Evolutionary conservation across 2,113 vertebrate genomes (phyloP).

Genomic region (Dissostichus mawsoni): DNA sequence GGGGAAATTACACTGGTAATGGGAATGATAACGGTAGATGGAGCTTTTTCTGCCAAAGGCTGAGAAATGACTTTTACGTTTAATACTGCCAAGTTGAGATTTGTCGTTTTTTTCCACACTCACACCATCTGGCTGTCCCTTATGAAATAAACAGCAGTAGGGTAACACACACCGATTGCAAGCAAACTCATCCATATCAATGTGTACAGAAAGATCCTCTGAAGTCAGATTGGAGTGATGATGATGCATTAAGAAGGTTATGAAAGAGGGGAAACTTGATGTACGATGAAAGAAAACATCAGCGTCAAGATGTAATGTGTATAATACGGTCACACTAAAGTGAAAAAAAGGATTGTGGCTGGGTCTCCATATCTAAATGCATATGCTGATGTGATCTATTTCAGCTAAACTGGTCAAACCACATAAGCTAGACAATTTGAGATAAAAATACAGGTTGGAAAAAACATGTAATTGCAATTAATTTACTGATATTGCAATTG

Average conservation of each 20-base stretch:
- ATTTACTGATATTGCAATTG: too few species aligned
- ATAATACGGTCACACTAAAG: background rate
- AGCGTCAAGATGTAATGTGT: background rate
- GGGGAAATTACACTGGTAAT: constrained; percentile 26
- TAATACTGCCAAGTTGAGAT: constrained; percentile 48
- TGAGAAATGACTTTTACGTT: constrained; percentile 44
- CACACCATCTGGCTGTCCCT: constrained; percentile 64
- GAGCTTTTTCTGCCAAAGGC: constrained; percentile 25
- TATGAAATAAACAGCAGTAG: constrained; percentile 64
- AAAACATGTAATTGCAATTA: too few species aligned
- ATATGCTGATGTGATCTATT: background rate
- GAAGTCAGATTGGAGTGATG: constrained; percentile 6
- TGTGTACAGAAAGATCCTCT: constrained; percentile 11
- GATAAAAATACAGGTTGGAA: too few species aligned
- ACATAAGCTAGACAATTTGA: too few species aligned
- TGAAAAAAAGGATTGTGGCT: background rate
- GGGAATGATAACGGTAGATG: constrained; percentile 27
- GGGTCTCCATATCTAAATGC: too few species aligned
- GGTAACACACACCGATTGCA: constrained; percentile 51
- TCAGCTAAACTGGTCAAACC: background rate
- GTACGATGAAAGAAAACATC: background rate
- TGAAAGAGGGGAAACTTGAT: background rate
- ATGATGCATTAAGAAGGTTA: background rate
- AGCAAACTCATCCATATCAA: constrained; percentile 39
- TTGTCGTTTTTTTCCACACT: constrained; percentile 14